Percentiles rank a stretch among this genome's conserved stretches.
phyloP scores from a whole-genome alignment of 1,140 invertebrate genomes.

The Semibalanus balanoides region DNA sequence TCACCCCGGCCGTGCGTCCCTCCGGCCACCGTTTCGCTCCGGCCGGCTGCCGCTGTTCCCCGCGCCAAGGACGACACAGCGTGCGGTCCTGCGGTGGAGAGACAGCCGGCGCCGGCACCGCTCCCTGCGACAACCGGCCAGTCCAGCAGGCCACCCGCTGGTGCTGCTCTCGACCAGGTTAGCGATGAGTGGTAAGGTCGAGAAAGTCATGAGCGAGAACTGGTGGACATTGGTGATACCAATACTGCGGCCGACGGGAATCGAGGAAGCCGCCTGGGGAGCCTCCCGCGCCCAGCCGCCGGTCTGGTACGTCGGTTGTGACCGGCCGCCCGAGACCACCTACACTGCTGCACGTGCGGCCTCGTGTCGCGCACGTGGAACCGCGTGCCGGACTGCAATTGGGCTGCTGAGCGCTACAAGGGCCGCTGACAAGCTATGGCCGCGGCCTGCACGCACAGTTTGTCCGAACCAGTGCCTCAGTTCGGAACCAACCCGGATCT shows the following conservation, averaged over 20 bases:
- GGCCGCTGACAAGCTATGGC: too few relatives aligned
- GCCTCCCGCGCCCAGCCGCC: too few relatives aligned
- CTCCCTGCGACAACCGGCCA: background rate
- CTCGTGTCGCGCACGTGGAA: constrained; percentile 54
- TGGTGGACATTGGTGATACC: too few relatives aligned
- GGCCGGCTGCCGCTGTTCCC: background rate
- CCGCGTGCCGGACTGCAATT: constrained; percentile 62
- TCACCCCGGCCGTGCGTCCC: background rate
- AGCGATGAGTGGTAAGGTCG: too few relatives aligned
- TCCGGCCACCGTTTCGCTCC: background rate
- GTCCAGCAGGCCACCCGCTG: background rate
- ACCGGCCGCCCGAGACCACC: constrained; percentile 33
- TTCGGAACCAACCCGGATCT: too few relatives aligned
- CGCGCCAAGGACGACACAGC: background rate
- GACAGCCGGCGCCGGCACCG: background rate
- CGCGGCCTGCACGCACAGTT: too few relatives aligned
- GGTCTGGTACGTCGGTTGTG: background rate
- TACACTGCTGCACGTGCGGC: constrained; percentile 52
- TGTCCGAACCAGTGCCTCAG: too few relatives aligned
- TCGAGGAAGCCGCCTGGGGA: too few relatives aligned
- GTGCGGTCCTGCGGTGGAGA: background rate
- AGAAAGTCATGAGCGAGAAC: too few relatives aligned
- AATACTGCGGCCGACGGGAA: too few relatives aligned
- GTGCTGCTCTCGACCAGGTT: too few relatives aligned
- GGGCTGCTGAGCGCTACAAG: constrained; percentile 45